A percentile compares a stretch with the other conserved stretches of the same genome.
Conservation (phyloP, 2,113 vertebrate genomes). For the Ptilonorhynchus violaceus region DNA sequence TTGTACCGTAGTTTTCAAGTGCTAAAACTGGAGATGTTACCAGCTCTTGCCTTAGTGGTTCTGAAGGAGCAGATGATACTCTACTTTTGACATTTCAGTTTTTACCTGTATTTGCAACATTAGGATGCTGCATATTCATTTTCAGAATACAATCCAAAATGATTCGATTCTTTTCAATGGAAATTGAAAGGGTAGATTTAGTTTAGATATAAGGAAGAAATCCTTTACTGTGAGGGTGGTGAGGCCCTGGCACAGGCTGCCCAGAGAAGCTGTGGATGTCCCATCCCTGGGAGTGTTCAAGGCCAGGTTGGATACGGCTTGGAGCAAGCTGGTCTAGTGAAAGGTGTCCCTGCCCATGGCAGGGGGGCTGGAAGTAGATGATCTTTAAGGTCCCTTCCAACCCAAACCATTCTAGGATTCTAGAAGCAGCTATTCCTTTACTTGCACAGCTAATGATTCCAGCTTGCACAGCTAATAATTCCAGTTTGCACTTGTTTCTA, state of each 20-base stretch:
- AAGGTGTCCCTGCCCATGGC: background rate
- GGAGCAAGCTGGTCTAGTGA: background rate
- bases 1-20: background rate
- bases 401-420: background rate
- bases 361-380: background rate
- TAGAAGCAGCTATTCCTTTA: background rate
- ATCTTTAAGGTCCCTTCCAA: background rate
- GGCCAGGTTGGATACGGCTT: background rate
- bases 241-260: background rate
- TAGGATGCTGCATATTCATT: background rate
- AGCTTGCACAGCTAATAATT: background rate
- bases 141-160: background rate
- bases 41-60: background rate
- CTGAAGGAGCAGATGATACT: background rate
- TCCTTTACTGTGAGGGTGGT: background rate
- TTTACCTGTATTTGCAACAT: background rate
- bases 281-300: background rate
- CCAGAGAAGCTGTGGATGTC: background rate
- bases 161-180: rapidly evolving
- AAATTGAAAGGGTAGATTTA: background rate
- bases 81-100: background rate
- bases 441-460: background rate
- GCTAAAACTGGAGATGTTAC: background rate
- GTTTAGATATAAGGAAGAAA: background rate
- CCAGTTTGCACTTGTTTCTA: background rate